Evolutionary conservation across 2,888 invertebrate genomes (phyloP), one percentile per base, ranked within the genome.

Genomic region (Disparrhopalites patrizii): DNA sequence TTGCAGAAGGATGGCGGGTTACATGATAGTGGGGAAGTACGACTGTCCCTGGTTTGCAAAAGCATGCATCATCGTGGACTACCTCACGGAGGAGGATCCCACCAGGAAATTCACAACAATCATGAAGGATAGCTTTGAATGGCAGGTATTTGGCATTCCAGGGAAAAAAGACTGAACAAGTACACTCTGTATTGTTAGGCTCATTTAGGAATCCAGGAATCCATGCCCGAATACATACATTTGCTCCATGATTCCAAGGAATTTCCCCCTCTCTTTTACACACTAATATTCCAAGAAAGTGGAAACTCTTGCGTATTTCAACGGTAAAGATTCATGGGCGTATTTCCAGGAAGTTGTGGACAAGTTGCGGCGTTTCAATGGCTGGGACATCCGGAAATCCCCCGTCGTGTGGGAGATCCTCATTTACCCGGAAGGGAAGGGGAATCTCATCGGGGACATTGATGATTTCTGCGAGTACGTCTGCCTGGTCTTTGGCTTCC

Each of bases 391-490:
- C 18, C 58, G 66, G 33, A 52, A 40, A 15, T 73, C 73, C 30
- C 74, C 74, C 13, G 70, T 72, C 5, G 63, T 73, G 52, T 75
- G 63, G 43, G 71, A 75, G 58, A 67, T 73, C 3, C 66, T 75
- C 8, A 68, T 67, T 0, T 68, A 68, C n/a, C 62, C 61, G 0
- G 65, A 69, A 33, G 73, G 69, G 15, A 75, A 73, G 51, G 70
- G 64, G 7, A 40, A 63, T 47, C 62, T 73, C 18, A 75, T 73
- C 43, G 75, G 75, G 10, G 73, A 70, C 36, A 68, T 72, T 36
- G 70, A 70, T 61, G 75, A 75, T 31, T 75, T 75, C 60, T 72
- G 71, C 38, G 75, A 75, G 62, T 75, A 70, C 40, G 68, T 69
- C 10, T 30, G 65, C 20, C 28, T 69, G 13, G 72, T 71, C 47